These are phyloP conservation scores for Apis cerana DNA, from an alignment of 1,140 invertebrate species.

Conservation along the genomic window DNA sequence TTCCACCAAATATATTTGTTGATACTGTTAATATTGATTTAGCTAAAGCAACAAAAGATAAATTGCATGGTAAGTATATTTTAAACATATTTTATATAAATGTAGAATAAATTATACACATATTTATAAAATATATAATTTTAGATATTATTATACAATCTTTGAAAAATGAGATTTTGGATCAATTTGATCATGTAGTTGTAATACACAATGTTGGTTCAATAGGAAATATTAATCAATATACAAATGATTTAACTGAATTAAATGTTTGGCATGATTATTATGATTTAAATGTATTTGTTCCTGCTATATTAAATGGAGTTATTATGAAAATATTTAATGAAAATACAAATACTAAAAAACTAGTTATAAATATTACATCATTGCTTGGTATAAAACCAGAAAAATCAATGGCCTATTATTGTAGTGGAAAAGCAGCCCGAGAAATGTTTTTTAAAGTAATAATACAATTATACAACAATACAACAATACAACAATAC, in stretches of 20 bases:
- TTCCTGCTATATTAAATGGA: slow-evolving; percentile 89
- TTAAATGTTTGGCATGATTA: slow-evolving; percentile 85
- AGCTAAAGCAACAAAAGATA: slow-evolving; percentile 77
- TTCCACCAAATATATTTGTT: slow-evolving; percentile 78
- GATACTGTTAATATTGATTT: slow-evolving; percentile 83
- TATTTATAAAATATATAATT: slow-evolving; percentile 19
- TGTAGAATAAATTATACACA: background rate
- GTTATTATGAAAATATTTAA: slow-evolving; percentile 86
- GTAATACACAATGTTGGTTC: slow-evolving; percentile 96
- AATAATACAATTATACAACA: too few relatives aligned
- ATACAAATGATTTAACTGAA: slow-evolving; percentile 83
- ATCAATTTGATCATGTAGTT: slow-evolving; percentile 85
- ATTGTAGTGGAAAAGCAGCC: slow-evolving; percentile 94
- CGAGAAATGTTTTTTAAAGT: slow-evolving; percentile 95
- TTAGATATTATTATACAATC: slow-evolving; percentile 78
- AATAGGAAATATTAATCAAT: slow-evolving; percentile 87
- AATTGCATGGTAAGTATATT: slow-evolving; percentile 77
- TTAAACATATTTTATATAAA: background rate
- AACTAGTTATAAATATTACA: slow-evolving; percentile 92
- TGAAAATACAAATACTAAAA: slow-evolving; percentile 74
- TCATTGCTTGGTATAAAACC: slow-evolving; percentile 91
- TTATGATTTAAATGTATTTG: slow-evolving; percentile 91
- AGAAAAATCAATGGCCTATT: slow-evolving; percentile 88
- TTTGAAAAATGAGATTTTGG: slow-evolving; percentile 72
- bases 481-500: too few relatives aligned